Evolutionary conservation across 2,113 vertebrate species (phyloP), one percentile per base, ranked within the genome.

Genomic region (Oreotrochilus melanogaster): DNA sequence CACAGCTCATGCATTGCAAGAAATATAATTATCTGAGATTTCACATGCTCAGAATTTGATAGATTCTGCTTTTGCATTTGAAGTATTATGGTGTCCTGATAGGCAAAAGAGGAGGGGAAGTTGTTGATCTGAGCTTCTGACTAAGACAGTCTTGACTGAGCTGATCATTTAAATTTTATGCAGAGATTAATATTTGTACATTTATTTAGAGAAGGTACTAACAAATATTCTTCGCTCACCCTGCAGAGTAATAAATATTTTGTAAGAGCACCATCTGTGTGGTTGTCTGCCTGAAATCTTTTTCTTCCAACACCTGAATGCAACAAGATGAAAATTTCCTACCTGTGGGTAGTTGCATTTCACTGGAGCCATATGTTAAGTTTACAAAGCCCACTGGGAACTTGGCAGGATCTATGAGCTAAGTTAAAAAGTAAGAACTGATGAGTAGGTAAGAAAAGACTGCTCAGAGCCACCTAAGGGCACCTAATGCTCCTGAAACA

Each of bases 341-440:
- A 58, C 82, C 71, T 66, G 39, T 43, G 75, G 82, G 54, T 27
- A 65, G 78, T 22, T 86, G 75, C 39, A 8, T 90, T 93, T 70
- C 45, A 35, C 37, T 42, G 51, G 43, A 88, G 79, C 67, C 47
- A 1, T 51, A 1, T 83, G 82, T 69, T 62, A 67, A 72, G 82
- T 57, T 85, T 78, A 54, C 1, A n/a, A 15, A 79, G 78, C 53
- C 81, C 4, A 0, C 7, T 54, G 64, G 82, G 62, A 92, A 53
- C 87, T 69, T 42, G 18, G 78, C 89, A 94, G 74, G 70, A 65
- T 56, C 70, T 88, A 3, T n/a, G 74, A 88, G 76, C 48, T 8
- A 23, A 88, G 82, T 79, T 93, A 57, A 66, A 90, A 79, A 79
- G 85, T 57, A 92, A 92, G 74, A 86, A 54, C 50, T 65, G 81